Base-by-base conservation (phyloP, 1,140 invertebrate genomes). In the Achatina immaculata region DNA sequence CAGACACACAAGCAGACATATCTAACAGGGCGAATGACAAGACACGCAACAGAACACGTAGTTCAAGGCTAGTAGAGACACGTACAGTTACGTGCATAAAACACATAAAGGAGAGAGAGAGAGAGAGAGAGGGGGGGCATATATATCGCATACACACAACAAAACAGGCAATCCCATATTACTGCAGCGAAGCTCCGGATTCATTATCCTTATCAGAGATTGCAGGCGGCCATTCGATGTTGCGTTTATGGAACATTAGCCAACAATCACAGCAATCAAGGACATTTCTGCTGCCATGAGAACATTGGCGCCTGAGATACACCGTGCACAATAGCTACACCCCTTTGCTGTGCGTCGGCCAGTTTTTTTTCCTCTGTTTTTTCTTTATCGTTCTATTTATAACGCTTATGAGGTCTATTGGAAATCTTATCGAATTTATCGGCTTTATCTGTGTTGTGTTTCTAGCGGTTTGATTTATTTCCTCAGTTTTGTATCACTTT, bases 171-270 rank as follows among this genome's bases (percentile, higher is more conserved):
- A 55, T 55, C 6, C 80, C 28, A 31, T 24, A 16, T 24, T 38
- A 31, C 66, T 24, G 4, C 66, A 55, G 14, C n/a, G 51, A 55
- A 21, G 3, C 7, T 11, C 24, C 14, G 11, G 51, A 21, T 21
- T 55, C 51, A 55, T 55, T 55, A 55, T 55, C 51, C 51, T 55
- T 55, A 55, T 55, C 51, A 55, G 14, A 21, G 51, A 55, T 55
- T 55, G 51, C 51, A 55, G 2, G 21, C 51, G 11, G 51, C 51
- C 51, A 55, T 55, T 55, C 51, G 24, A 55, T 55, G 51, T 55
- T n/a, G 4, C 21, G 11, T 24, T 55, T 55, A 55, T 55, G 51
- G 51, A 55, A 55, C 51, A 55, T 55, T 55, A 55, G 51, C 51
- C 7, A 55, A 55, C 51, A 55, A 55, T 55, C 51, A 55, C 24